Conservation (phyloP, 2,113 vertebrate species). For the Himantopus leucocephalus region DNA sequence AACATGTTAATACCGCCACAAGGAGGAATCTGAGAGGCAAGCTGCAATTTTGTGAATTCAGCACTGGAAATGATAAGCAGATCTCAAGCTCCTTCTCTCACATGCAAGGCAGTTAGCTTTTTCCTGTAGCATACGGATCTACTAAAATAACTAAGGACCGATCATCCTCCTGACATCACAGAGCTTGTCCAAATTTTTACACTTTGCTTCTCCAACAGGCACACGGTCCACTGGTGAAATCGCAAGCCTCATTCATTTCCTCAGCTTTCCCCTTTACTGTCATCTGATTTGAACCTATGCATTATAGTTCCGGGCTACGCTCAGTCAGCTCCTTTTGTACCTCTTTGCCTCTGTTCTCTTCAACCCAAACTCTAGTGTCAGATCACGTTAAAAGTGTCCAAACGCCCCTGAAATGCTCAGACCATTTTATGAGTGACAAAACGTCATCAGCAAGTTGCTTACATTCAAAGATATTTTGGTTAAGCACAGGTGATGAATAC, state of each 20-base stretch:
- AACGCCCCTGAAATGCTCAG: neutral
- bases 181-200: neutral
- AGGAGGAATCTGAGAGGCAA: neutral
- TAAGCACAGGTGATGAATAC: neutral
- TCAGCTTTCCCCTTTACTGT: neutral
- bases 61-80: neutral
- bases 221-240: neutral
- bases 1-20: neutral
- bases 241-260: neutral
- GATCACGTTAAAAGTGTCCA: neutral
- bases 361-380: neutral
- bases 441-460: neutral
- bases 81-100: neutral
- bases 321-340: neutral
- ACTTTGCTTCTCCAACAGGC: neutral
- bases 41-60: conserved; percentile 21
- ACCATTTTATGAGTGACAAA: neutral
- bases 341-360: neutral
- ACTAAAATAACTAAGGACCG: neutral
- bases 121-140: neutral
- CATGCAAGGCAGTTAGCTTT: neutral
- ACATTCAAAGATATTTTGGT: neutral
- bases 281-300: neutral
- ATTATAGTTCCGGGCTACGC: neutral
- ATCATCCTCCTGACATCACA: neutral